phyloP scores from a whole-genome alignment of 2,113 vertebrate species.

The Psilopsiagon aurifrons region DNA sequence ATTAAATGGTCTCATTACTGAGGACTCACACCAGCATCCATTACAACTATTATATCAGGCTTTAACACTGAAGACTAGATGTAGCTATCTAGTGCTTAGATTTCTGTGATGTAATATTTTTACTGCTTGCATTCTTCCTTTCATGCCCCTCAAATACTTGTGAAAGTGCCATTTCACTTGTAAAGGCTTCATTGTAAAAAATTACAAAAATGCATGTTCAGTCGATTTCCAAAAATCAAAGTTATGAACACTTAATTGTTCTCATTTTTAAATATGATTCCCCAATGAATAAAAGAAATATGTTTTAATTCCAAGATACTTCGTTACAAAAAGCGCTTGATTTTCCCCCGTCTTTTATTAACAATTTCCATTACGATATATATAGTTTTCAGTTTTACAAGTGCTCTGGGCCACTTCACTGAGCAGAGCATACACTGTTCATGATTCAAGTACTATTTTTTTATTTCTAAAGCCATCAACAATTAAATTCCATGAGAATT shows the following conservation, averaged over 20 bases:
- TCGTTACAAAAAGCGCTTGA: not conserved
- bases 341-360: not conserved
- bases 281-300: not conserved
- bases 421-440: not conserved
- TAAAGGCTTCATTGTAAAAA: not conserved
- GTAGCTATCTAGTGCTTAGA: not conserved
- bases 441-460: not conserved
- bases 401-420: not conserved
- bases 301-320: not conserved
- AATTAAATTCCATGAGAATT: conserved; percentile 32
- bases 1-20: not conserved
- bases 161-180: not conserved
- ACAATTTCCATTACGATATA: not conserved
- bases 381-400: not conserved
- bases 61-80: not conserved
- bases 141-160: not conserved
- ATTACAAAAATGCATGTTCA: not conserved
- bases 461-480: conserved; percentile 46
- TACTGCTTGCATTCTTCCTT: not conserved
- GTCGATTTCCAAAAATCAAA: not conserved
- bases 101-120: not conserved
- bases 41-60: not conserved
- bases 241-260: not conserved
- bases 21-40: not conserved
- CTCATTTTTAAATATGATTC: not conserved